These are phyloP conservation scores for Pimpla rufipes DNA, from an alignment of 2,888 invertebrate species.

Conservation along the genomic window DNA sequence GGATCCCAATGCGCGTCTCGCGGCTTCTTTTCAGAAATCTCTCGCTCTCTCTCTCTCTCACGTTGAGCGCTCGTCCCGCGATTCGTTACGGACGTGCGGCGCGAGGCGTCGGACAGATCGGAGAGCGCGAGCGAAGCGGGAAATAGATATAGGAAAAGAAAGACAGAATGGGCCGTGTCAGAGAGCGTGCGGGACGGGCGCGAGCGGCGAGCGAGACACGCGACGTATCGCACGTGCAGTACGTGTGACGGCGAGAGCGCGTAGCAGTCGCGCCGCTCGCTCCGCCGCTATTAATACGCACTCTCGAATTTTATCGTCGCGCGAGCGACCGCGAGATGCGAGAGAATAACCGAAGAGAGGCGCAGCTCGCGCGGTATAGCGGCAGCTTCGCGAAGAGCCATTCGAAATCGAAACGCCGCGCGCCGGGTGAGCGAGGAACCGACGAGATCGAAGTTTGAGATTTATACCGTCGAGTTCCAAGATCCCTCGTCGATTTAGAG, in stretches of 20 bases:
- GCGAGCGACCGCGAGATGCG: constrained; percentile 16
- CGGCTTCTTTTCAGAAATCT: constrained; percentile 13
- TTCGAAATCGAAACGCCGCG: constrained; percentile 57
- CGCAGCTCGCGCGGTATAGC: too few relatives aligned
- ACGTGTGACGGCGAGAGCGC: constrained; percentile 9
- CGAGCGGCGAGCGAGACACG: constrained; percentile 16
- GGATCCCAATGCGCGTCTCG: background rate
- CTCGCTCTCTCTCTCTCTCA: too few relatives aligned
- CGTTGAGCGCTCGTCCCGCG: constrained; percentile 26
- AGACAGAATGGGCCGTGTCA: constrained; percentile 22
- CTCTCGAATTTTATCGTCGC: constrained; percentile 69
- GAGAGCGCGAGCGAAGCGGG: constrained; percentile 36
- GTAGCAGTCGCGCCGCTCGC: constrained; percentile 15
- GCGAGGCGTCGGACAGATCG: constrained; percentile 39
- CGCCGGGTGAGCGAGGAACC: constrained; percentile 50
- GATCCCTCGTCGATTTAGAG: constrained; percentile 64
- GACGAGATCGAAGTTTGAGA: constrained; percentile 61
- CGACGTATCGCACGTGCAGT: constrained; percentile 63
- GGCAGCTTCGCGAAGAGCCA: constrained; percentile 28
- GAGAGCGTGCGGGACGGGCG: constrained; percentile 1
- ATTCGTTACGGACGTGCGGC: constrained; percentile 53
- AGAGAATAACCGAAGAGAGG: constrained; percentile 26
- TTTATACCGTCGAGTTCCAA: constrained; percentile 56
- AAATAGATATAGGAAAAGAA: constrained; percentile 42
- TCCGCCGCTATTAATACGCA: constrained; percentile 60